Evolutionary conservation across 2,113 vertebrate genomes (phyloP).

Genomic region (Thunnus thynnus): DNA sequence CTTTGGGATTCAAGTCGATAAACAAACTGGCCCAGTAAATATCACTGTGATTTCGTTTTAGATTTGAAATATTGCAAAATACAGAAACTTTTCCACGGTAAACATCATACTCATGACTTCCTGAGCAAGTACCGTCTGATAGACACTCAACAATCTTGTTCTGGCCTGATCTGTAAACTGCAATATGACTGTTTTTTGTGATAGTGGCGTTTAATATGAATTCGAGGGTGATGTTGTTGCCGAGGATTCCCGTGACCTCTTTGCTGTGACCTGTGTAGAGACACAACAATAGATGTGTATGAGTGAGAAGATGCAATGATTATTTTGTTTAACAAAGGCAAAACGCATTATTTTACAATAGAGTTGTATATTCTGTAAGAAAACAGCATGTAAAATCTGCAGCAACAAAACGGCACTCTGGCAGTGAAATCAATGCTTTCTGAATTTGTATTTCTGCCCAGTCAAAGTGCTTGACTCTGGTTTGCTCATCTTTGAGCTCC

Average conservation of each 20-base stretch:
- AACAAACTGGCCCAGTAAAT: constrained; percentile 44
- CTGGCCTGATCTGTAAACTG: background rate
- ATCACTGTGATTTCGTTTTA: background rate
- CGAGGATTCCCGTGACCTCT: constrained; percentile 11
- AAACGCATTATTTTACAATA: background rate
- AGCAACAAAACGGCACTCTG: no score
- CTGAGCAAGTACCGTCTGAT: accelerated
- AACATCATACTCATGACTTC: accelerated
- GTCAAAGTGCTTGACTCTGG: no score
- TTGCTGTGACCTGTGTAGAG: constrained; percentile 35
- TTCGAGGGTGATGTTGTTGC: constrained; percentile 48
- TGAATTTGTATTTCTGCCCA: background rate
- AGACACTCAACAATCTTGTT: constrained; percentile 28
- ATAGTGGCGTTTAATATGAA: constrained; percentile 48
- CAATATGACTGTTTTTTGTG: accelerated
- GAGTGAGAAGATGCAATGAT: background rate
- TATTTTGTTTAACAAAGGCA: background rate
- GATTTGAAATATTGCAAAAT: constrained; percentile 49
- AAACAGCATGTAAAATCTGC: no score
- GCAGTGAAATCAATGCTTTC: no score
- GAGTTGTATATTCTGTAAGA: no score
- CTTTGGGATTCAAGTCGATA: accelerated
- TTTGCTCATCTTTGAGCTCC: background rate
- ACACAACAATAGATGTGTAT: constrained; percentile 18
- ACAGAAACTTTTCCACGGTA: background rate